Percentiles rank a stretch among this genome's conserved stretches.
Conservation (phyloP, 2,888 invertebrate species). For the Protonemura montana region DNA sequence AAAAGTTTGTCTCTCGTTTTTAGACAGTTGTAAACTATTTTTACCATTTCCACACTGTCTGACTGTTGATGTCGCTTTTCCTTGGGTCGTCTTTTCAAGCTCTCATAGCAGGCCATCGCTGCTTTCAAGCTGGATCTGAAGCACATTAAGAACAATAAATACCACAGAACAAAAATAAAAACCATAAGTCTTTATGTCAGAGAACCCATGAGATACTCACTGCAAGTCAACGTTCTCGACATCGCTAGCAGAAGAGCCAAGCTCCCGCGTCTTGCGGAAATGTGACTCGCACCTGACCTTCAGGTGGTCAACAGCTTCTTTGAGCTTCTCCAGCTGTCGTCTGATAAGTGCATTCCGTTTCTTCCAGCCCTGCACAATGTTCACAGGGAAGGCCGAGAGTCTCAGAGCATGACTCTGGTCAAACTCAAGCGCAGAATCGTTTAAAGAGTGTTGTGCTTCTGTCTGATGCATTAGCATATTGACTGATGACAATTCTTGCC, state of each 20-base stretch:
- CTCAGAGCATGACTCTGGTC: constrained; percentile 53
- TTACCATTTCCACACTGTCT: constrained; percentile 64
- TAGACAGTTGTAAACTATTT: constrained; percentile 65
- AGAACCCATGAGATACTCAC: constrained; percentile 14
- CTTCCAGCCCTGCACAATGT: constrained; percentile 35
- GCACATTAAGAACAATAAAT: neutral
- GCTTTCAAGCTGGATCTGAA: constrained; percentile 56
- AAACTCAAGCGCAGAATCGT: constrained; percentile 59
- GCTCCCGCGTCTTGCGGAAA: constrained; percentile 43
- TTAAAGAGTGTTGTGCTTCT: constrained; percentile 60
- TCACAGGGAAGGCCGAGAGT: neutral
- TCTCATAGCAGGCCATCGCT: constrained; percentile 61
- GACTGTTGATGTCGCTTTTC: constrained; percentile 60
- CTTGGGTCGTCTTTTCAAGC: constrained; percentile 60
- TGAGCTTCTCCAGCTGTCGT: constrained; percentile 41
- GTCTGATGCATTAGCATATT: constrained; percentile 54
- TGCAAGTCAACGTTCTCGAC: constrained; percentile 20
- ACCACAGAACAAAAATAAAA: neutral
- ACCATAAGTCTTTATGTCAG: neutral
- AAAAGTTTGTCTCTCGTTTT: constrained; percentile 64
- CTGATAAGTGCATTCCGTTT: constrained; percentile 13
- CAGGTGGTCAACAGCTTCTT: constrained; percentile 41
- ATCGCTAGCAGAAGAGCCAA: constrained; percentile 39
- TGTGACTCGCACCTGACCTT: constrained; percentile 44
- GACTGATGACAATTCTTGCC: constrained; percentile 47